These are phyloP conservation scores for Serrognathus titanus DNA, from an alignment of 2,888 invertebrate genomes.

Conservation along the genomic window DNA sequence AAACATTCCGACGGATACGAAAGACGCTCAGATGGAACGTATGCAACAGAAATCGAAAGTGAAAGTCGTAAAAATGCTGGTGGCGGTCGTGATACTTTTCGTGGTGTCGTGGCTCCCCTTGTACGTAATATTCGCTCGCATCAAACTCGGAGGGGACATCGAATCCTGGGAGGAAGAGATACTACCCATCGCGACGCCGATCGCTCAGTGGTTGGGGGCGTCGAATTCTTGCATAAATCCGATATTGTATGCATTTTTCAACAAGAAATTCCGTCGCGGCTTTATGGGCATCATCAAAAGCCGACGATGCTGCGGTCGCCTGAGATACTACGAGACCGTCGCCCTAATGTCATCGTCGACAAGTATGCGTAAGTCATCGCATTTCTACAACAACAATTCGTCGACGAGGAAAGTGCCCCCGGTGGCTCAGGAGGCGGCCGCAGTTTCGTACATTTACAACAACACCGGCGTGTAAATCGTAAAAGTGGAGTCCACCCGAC, in stretches of 20 bases:
- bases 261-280: constrained; percentile 87
- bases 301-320: constrained; percentile 78
- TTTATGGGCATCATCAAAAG: constrained; percentile 86
- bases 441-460: constrained; percentile 60
- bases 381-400: constrained; percentile 69
- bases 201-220: constrained; percentile 90
- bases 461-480: constrained; percentile 67
- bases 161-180: constrained; percentile 77
- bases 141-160: constrained; percentile 76
- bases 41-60: constrained; percentile 94
- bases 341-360: constrained; percentile 83
- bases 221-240: constrained; percentile 96
- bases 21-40: constrained; percentile 86
- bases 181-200: constrained; percentile 75
- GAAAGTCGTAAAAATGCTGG: constrained; percentile 92
- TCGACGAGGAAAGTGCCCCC: constrained; percentile 50
- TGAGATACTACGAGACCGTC: constrained; percentile 83
- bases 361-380: constrained; percentile 80
- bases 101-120: constrained; percentile 91
- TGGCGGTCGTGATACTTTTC: constrained; percentile 89
- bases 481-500: neutral
- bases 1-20: constrained; percentile 85
- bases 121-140: constrained; percentile 83
- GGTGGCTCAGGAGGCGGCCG: constrained; percentile 35
- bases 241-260: constrained; percentile 90